Percentiles rank a stretch among this genome's conserved stretches.
Conservation (phyloP, 92 coral and sea anemone genomes). For the Diadumene lineata region DNA sequence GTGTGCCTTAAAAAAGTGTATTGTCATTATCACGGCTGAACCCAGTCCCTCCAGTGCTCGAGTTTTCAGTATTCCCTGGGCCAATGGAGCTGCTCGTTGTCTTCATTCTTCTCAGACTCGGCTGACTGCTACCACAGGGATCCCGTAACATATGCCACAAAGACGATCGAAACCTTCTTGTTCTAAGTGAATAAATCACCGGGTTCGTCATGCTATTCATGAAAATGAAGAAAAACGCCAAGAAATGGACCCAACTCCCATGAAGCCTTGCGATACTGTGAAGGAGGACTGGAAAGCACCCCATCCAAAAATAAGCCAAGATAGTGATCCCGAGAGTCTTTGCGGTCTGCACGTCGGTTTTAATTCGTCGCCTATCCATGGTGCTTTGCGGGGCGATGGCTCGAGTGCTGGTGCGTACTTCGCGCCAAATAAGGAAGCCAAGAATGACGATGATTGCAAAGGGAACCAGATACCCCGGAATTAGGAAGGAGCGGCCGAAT, state of each 20-base stretch:
- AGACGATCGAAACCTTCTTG: slow-evolving; percentile 62
- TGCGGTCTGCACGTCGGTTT: slow-evolving; percentile 73
- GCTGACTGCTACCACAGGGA: slow-evolving; percentile 49
- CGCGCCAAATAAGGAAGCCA: slow-evolving; percentile 61
- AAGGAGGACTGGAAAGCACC: slow-evolving; percentile 72
- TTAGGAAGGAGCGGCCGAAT: slow-evolving; percentile 70
- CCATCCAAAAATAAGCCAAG: slow-evolving; percentile 69
- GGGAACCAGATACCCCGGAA: slow-evolving; percentile 72
- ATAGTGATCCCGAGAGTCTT: slow-evolving; percentile 79
- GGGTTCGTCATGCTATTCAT: slow-evolving; percentile 87
- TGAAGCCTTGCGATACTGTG: slow-evolving; percentile 73
- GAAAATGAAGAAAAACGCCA: slow-evolving; percentile 70
- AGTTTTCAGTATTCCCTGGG: no score
- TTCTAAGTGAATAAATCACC: slow-evolving; percentile 69
- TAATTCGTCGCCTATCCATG: slow-evolving; percentile 22
- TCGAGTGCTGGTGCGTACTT: slow-evolving; percentile 45
- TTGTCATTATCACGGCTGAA: no score
- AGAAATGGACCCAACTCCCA: slow-evolving; percentile 76
- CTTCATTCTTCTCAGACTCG: neutral
- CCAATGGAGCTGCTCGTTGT: neutral
- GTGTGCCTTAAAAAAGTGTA: no score
- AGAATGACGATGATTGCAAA: slow-evolving; percentile 51
- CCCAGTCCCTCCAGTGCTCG: no score
- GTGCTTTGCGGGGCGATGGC: slow-evolving; percentile 48
- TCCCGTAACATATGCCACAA: slow-evolving; percentile 39